Evolutionary conservation across 2,113 vertebrate genomes (phyloP).

Genomic region (Thryonomys swinderianus): DNA sequence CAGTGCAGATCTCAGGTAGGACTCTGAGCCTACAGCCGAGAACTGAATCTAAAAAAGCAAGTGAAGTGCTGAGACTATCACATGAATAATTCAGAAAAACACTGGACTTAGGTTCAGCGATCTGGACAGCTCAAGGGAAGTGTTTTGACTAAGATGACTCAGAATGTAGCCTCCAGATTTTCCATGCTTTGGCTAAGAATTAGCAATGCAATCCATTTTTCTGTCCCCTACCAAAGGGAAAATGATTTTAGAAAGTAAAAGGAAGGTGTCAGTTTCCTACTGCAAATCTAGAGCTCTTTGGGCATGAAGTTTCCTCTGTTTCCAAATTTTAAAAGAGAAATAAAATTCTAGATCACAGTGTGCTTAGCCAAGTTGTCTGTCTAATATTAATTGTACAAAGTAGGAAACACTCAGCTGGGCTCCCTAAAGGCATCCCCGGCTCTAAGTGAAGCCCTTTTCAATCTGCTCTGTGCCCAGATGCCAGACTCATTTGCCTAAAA

Average conservation of each 20-base stretch:
- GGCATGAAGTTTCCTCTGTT: background rate
- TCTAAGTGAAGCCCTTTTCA: background rate
- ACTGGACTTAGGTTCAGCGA: background rate
- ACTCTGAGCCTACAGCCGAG: background rate
- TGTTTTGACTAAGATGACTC: background rate
- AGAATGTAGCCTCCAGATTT: constrained; percentile 11
- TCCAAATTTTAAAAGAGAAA: constrained; percentile 36
- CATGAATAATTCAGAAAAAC: constrained; percentile 43
- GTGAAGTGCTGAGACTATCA: background rate
- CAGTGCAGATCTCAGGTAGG: background rate
- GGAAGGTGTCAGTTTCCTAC: background rate
- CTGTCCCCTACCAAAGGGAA: background rate
- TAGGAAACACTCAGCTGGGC: background rate
- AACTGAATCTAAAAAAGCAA: background rate
- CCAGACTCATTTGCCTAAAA: background rate
- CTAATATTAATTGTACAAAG: constrained; percentile 36
- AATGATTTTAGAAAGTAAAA: constrained; percentile 42
- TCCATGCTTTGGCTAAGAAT: constrained; percentile 37
- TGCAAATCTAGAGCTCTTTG: background rate
- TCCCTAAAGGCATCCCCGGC: background rate
- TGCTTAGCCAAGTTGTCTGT: background rate
- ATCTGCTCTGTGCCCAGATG: background rate
- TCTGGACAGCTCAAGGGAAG: background rate
- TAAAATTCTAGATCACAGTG: background rate
- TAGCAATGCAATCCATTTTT: background rate